Base-by-base conservation (phyloP, 2,888 invertebrate species). In the Drosophila cracens region DNA sequence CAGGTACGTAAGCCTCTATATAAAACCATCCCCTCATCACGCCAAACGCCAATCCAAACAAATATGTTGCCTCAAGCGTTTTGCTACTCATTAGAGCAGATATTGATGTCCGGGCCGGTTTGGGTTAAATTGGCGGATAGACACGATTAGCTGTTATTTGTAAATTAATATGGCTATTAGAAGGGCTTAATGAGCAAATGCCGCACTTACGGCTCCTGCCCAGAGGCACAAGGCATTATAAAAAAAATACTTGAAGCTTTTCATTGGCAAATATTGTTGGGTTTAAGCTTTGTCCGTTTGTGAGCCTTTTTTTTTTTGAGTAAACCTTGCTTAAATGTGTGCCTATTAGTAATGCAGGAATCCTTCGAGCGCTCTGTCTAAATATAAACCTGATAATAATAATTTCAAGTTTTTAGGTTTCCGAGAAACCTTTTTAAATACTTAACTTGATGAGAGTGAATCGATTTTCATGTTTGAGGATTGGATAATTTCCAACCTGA, bases 1-100 rank as follows among this genome's bases (percentile, higher is more conserved):
- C 96, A 93, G 97, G 97, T 97, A 94, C 95, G 88, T 87, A 68
- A 57, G 53, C 38, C 13, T 29, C 8, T 18, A 13, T 21, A 18
- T 13, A 46, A 46, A 46, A 46, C 25, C 46, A 46, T 8, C 25
- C 10, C 43, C 11, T 43, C 11, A 43, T 6, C 43, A 25, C 31
- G 4, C 25, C 40, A 4, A 10, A 31, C 13, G 46, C 7, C 7
- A 33, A 52, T 18, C n/a, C 38, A 38, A 34, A 49, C 64, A 69
- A 66, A 67, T 34, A 53, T 63, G 68, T 63, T 58, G 75, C 87
- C 87, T 73, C 56, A 65, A 75, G 85, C 75, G 73, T 64, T 70
- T 56, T 13, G 49, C n/a, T 43, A 66, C 79, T 83, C 61, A 66
- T 86, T 79, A 76, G 67, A 57, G 3, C 46, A n/a, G 49, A 63